Percentiles rank a stretch among this genome's conserved stretches.
Conservation (phyloP, 2,113 vertebrate species). For the Pan troglodytes region NHGRI_mPanTro3-v2.1_pri NC_072403.2:13737001-13737500, state of each 20-base stretch:
- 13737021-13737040: slow-evolving; percentile 82
- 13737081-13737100: slow-evolving; percentile 87
- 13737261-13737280: slow-evolving; percentile 57
- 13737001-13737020: slow-evolving; percentile 77
- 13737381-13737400: slow-evolving; percentile 66
- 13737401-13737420: background rate
- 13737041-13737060: slow-evolving; percentile 89
- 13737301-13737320: slow-evolving; percentile 60
- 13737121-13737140: slow-evolving; percentile 89
- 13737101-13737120: slow-evolving; percentile 88
- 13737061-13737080: slow-evolving; percentile 89
- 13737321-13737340: slow-evolving; percentile 74
- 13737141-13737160: slow-evolving; percentile 85
- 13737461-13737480: background rate
- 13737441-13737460: background rate
- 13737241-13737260: slow-evolving; percentile 82
- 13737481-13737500: background rate
- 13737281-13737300: slow-evolving; percentile 74
- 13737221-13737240: slow-evolving; percentile 87
- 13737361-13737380: background rate
- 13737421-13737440: background rate
- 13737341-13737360: slow-evolving; percentile 52
- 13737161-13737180: slow-evolving; percentile 85
- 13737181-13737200: slow-evolving; percentile 84
- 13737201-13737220: slow-evolving; percentile 88